Evolutionary conservation across 2,888 invertebrate genomes (phyloP), one percentile per base, ranked within the genome.

Genomic region (Erebia aethiops): DNA sequence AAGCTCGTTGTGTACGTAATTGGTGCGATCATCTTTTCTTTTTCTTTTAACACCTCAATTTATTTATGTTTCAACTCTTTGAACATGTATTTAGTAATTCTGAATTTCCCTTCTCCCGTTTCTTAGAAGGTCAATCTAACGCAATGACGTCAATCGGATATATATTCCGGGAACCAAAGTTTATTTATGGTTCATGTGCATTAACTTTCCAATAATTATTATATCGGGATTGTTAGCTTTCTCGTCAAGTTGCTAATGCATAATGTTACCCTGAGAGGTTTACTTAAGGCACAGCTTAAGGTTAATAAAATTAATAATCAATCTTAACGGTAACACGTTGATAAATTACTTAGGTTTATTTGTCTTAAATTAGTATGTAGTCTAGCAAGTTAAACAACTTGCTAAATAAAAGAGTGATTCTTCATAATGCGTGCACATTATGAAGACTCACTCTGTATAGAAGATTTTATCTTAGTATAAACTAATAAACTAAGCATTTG

Each of bases 91-190:
- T 35, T 11, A 46, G 46, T 46, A 13, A 46, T 82, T 77, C 77
- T 80, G 81, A 85, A 80, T 81, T 82, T 81, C 80, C 70, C 82
- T 80, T 76, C 70, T 74, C 78, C 75, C 78, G 79, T 80, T 89
- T 88, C 87, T 80, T 49, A 79, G 88, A 87, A 89, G 79, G 81
- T 74, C 80, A 82, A 82, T 82, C 77, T 79, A 79, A 82, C 79
- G 77, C 74, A 76, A 79, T 91, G 89, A 89, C 91, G 90, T 91
- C 89, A 89, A 83, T 83, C 76, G 73, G 74, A 75, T 80, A 79
- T 80, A 79, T 79, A 80, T 87, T 87, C 84, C 77, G 75, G 79
- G 85, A 86, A 85, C 70, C 77, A 77, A 76, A 71, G 66, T 74
- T 74, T 79, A 78, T 76, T 78, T 81, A 79, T 51, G 63, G 71